Evolutionary conservation across 2,888 invertebrate species (phyloP).

Genomic region (Ceratothoa steindachneri): DNA sequence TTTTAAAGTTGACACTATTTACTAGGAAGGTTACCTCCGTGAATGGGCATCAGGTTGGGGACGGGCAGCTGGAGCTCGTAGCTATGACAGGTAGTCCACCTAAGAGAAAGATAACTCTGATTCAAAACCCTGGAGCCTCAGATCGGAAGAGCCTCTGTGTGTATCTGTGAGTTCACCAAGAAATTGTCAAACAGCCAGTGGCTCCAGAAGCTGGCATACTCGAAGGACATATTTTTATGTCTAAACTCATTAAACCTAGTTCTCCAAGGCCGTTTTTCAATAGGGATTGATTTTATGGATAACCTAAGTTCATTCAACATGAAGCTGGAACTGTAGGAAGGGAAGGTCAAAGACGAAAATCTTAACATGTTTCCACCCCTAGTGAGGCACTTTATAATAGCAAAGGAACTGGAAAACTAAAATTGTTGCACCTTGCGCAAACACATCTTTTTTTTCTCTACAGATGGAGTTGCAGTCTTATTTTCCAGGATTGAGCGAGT

Average conservation of each 20-base stretch:
- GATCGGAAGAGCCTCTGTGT: background rate
- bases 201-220: conserved; percentile 25
- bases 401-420: too few species aligned
- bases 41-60: too few species aligned
- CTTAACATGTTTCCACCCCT: conserved; percentile 23
- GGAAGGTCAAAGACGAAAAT: conserved; percentile 26
- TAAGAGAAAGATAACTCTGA: too few species aligned
- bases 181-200: background rate
- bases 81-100: too few species aligned
- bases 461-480: conserved; percentile 21
- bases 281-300: conserved; percentile 23
- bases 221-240: conserved; percentile 18
- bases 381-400: conserved; percentile 18
- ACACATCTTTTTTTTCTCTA: conserved; percentile 17
- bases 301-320: conserved; percentile 15
- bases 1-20: too few species aligned
- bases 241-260: conserved; percentile 19
- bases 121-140: background rate
- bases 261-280: conserved; percentile 18
- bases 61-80: too few species aligned
- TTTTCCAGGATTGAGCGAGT: conserved; percentile 16
- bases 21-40: too few species aligned
- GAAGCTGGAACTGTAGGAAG: conserved; percentile 26
- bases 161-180: background rate
- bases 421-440: too few species aligned